Evolutionary conservation across 92 coral and sea anemone species (phyloP), one percentile per base, ranked within the genome.

Genomic region (Parazoanthus swiftii): DNA sequence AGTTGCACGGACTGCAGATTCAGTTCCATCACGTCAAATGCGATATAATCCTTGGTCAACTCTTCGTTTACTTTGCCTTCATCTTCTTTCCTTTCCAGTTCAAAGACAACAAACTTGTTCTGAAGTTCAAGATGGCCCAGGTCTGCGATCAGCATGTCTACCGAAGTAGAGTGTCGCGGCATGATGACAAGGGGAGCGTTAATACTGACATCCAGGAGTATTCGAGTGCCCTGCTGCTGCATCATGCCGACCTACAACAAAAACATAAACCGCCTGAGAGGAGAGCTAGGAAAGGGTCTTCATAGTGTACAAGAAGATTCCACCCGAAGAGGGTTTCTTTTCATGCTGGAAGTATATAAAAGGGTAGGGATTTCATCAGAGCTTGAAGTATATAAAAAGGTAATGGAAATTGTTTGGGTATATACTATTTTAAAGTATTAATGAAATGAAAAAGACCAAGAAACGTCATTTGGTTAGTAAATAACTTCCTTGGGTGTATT

Each of bases 81-180:
- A 2, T 78, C 88, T 37, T 86, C 79, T 29, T 83, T 83, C 26
- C 81, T 70, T 50, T 39, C 79, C 44, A 82, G 20, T 43, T 90
- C 88, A 77, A 88, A 87, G 68, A 92, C 86, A 72, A 82, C 88
- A 74, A 97, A 97, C 75, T 89, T 92, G 85, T 97, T 97, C 84
- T 95, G 93, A 50, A 94, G 94, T 63, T 95, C 95, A 79, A 97
- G 89, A 46, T 91, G 98, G 51, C 99, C 99, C 51, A 97, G 97
- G 74, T 97, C 98, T 51, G 95, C 96, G 46, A 97, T 89, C 15
- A 97, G 95, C 94, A 95, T 91, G 76, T 97, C 97, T 25, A 89
- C 91, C 5, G 99, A 95, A 83, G 81, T 91, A 2, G 98, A 97
- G 76, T 95, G 95, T 56, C 99, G 94, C 3, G 99, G 99, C 90